These are phyloP conservation scores for Drosophila phalerata DNA, from an alignment of 2,888 invertebrate genomes.

Conservation along the genomic window DNA sequence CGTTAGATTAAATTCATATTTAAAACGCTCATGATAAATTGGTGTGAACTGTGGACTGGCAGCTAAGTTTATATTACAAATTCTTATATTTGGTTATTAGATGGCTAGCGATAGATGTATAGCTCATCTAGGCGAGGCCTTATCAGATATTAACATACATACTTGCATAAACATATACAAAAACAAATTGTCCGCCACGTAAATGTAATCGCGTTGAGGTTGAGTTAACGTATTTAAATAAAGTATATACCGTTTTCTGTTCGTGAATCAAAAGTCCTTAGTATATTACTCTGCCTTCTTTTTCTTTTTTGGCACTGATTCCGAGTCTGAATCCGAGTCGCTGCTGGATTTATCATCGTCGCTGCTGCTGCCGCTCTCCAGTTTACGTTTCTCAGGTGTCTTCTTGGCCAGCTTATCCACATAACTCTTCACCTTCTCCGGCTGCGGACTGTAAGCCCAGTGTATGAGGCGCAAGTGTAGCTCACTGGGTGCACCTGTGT, in stretches of 20 bases:
- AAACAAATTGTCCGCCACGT: conserved; percentile 46
- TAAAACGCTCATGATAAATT: conserved; percentile 8
- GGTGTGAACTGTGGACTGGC: background rate
- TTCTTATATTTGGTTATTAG: conserved; percentile 48
- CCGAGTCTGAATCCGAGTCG: conserved; percentile 50
- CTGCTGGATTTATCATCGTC: conserved; percentile 41
- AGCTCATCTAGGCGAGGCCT: conserved; percentile 61
- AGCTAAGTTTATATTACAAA: conserved; percentile 18
- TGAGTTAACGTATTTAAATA: conserved; percentile 68
- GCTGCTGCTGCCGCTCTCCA: conserved; percentile 54
- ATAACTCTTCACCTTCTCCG: conserved; percentile 88
- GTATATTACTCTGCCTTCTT: conserved; percentile 50
- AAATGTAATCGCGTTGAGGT: conserved; percentile 71
- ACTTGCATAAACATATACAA: conserved; percentile 50
- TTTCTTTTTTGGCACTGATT: conserved; percentile 66
- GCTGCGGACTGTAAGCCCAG: conserved; percentile 92
- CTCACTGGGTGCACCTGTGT: conserved; percentile 89
- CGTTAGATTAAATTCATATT: conserved; percentile 8
- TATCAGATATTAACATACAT: conserved; percentile 45
- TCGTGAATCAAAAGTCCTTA: conserved; percentile 61
- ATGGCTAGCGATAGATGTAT: conserved; percentile 52
- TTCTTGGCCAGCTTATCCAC: conserved; percentile 83
- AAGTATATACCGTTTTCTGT: conserved; percentile 73
- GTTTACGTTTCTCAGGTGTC: conserved; percentile 67
- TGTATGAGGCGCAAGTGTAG: conserved; percentile 90